Base-by-base conservation (phyloP, 2,113 vertebrate species). In the Tenebrosternarchus preto region DNA sequence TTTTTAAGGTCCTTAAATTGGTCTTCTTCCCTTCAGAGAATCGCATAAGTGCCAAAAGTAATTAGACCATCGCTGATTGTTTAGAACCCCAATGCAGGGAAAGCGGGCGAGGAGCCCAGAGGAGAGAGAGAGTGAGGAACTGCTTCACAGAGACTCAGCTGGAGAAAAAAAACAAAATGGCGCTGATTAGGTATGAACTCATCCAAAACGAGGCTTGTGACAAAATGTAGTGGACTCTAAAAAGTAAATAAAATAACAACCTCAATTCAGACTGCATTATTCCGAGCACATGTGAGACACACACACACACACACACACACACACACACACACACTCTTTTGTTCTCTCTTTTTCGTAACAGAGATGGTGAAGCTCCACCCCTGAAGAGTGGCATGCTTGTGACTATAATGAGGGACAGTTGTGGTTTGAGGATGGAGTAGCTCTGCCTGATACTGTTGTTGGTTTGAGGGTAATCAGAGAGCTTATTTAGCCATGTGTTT, bases 1-100 rank as follows among this genome's bases (percentile, higher is more conserved):
- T 92, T 91, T 88, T 90, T 90, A 93, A 91, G 90, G 87, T 89
- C 89, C 86, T 91, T 84, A 91, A 91, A 92, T 92, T 93, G 92
- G 89, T 89, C 85, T 88, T 87, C 92, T 92, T 87, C 90, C 89
- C 88, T 90, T 91, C 85, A 86, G 89, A 90, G 86, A 87, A 87
- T 86, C 85, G 90, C 89, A 82, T 67, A 73, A 90, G 86, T 91
- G 91, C 91, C 90, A 91, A 88, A 91, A 89, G 89, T 93, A 93
- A 93, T 94, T 92, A 93, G 92, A 87, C 87, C 85, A 80, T 86
- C 86, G 85, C 88, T 91, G 91, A 92, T 93, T 91, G 86, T 91
- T 90, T 91, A 89, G 90, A 86, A 90, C 75, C 80, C 86, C 84
- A 83, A 88, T 90, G 89, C 85, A 88, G 86, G 86, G 88, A 84